Conservation (phyloP, 2,113 vertebrate species). For the Paedocypris sp. region DNA sequence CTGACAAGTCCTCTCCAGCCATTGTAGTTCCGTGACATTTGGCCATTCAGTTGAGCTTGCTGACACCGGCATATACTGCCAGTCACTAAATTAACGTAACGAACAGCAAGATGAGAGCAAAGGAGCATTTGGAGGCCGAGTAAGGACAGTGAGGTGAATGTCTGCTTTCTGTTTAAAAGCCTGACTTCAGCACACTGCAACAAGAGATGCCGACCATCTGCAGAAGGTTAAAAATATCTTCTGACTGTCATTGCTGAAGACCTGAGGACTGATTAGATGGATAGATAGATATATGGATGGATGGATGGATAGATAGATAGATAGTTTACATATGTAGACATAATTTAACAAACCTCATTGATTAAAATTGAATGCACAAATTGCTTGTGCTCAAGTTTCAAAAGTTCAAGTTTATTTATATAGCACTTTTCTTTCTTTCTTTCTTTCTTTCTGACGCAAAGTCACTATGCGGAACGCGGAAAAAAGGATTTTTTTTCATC, state of each 20-base stretch:
- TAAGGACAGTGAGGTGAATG: constrained; percentile 61
- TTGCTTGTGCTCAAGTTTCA: too few relatives aligned
- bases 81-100: constrained; percentile 66
- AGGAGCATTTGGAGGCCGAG: constrained; percentile 40
- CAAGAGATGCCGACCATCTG: constrained; percentile 58
- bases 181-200: constrained; percentile 72
- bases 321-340: too few relatives aligned
- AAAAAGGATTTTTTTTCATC: too few relatives aligned
- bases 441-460: too few relatives aligned
- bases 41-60: constrained; percentile 62
- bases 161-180: constrained; percentile 69
- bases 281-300: too few relatives aligned
- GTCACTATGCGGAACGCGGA: too few relatives aligned
- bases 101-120: constrained; percentile 43
- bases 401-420: too few relatives aligned
- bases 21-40: constrained; percentile 62
- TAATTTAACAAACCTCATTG: too few relatives aligned
- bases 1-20: constrained; percentile 58
- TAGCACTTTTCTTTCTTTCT: too few relatives aligned
- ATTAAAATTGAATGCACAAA: too few relatives aligned
- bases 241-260: constrained; percentile 11
- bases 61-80: constrained; percentile 68
- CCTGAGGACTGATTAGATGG: too few relatives aligned
- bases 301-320: too few relatives aligned
- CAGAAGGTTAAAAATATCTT: constrained; percentile 55